Conservation (phyloP, 2,888 invertebrate species). For the Leptinotarsa juncta region DNA sequence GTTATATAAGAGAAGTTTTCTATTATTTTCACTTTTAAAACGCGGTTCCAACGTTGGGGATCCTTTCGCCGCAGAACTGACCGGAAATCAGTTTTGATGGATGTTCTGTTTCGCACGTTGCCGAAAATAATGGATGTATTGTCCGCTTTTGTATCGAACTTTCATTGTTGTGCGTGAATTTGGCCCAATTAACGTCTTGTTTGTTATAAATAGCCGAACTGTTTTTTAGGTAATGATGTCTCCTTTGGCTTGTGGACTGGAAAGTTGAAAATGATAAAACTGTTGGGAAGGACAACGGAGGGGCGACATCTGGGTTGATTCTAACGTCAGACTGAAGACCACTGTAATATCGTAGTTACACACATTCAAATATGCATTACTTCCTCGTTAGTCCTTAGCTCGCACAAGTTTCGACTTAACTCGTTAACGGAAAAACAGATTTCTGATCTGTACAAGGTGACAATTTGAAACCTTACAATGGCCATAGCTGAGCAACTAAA, state of each 20-base stretch:
- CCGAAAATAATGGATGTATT: conserved; percentile 19
- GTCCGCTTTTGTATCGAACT: conserved; percentile 18
- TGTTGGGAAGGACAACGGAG: too few species aligned
- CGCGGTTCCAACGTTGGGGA: conserved; percentile 50
- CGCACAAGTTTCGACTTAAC: too few species aligned
- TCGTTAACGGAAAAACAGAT: too few species aligned
- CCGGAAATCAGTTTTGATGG: conserved; percentile 22
- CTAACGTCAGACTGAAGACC: too few species aligned
- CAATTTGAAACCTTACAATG: too few species aligned
- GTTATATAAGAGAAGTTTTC: conserved; percentile 65
- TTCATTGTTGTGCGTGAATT: conserved; percentile 21
- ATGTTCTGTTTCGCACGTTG: conserved; percentile 13
- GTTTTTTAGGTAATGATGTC: conserved; percentile 9
- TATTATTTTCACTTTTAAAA: conserved; percentile 66
- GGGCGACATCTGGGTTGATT: too few species aligned
- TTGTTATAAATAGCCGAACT: conserved; percentile 1
- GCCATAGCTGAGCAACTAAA: too few species aligned
- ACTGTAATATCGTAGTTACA: too few species aligned
- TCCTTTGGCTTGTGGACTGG: background rate
- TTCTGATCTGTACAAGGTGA: too few species aligned
- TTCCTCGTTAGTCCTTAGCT: too few species aligned
- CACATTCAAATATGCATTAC: too few species aligned
- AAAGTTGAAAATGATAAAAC: too few species aligned
- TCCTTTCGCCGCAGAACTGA: conserved; percentile 28
- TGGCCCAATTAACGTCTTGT: conserved; percentile 16